phyloP scores from a whole-genome alignment of 1,140 invertebrate species.

The Papilio glaucus region DNA sequence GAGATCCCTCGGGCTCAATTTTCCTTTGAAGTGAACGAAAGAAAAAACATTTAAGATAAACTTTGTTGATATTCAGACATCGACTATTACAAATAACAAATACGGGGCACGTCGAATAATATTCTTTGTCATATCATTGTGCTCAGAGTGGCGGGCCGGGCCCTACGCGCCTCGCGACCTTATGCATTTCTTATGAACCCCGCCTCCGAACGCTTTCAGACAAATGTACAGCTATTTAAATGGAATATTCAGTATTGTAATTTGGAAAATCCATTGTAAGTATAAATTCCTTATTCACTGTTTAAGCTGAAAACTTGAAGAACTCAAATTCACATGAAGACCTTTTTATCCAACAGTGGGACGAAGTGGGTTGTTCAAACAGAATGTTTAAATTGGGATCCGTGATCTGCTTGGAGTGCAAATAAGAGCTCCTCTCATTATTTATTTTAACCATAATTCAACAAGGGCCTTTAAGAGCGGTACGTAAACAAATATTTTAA shows the following conservation, averaged over 20 bases:
- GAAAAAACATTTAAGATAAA: slow-evolving; percentile 34
- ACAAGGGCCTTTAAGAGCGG: slow-evolving; percentile 33
- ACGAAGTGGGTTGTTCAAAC: slow-evolving; percentile 39
- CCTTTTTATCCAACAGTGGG: slow-evolving; percentile 42
- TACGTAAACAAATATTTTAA: slow-evolving; percentile 38
- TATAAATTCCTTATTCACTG: slow-evolving; percentile 74
- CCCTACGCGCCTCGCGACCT: slow-evolving; percentile 59
- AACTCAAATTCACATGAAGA: slow-evolving; percentile 47
- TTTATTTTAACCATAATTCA: slow-evolving; percentile 39
- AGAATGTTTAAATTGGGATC: slow-evolving; percentile 39
- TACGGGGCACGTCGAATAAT: slow-evolving; percentile 40
- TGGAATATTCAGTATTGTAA: slow-evolving; percentile 78
- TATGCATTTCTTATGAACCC: slow-evolving; percentile 76
- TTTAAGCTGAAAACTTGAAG: slow-evolving; percentile 68
- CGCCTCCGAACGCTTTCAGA: slow-evolving; percentile 69
- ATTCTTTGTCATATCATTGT: slow-evolving; percentile 54
- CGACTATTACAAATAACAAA: slow-evolving; percentile 34
- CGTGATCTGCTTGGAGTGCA: slow-evolving; percentile 39
- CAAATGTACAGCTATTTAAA: slow-evolving; percentile 77
- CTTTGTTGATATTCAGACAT: slow-evolving; percentile 27
- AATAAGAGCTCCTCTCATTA: slow-evolving; percentile 38
- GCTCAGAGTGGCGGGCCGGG: slow-evolving; percentile 51
- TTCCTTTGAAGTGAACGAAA: slow-evolving; percentile 32
- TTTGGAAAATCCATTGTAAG: slow-evolving; percentile 72
- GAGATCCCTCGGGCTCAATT: slow-evolving; percentile 24